Evolutionary conservation across 2,797 vertebrate species (phyloP).

Genomic region (Potorous gilbertii): DNA sequence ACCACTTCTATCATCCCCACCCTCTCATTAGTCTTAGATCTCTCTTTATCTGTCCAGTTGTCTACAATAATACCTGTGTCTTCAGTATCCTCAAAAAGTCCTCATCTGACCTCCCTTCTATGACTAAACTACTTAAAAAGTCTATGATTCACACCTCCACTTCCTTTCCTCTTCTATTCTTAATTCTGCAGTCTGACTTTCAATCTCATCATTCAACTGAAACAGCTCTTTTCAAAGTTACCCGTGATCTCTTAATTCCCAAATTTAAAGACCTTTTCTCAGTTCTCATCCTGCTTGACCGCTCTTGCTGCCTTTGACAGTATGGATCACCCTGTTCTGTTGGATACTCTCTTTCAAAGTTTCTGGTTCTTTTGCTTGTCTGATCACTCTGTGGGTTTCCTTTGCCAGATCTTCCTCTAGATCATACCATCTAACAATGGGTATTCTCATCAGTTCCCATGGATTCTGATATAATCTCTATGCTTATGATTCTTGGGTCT

Average conservation of each 20-base stretch:
- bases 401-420: neutral
- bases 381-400: neutral
- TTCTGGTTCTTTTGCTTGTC: neutral
- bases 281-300: neutral
- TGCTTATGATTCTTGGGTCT: neutral
- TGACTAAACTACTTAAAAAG: neutral
- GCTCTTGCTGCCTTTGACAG: neutral
- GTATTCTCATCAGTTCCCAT: neutral
- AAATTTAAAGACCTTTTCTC: neutral
- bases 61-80: neutral
- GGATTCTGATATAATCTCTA: neutral
- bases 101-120: neutral
- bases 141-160: neutral
- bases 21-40: neutral
- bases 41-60: neutral
- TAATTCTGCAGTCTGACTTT: neutral
- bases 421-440: neutral
- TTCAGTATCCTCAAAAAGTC: neutral
- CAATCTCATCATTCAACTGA: neutral
- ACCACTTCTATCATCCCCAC: neutral
- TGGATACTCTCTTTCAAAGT: neutral
- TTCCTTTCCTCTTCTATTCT: neutral
- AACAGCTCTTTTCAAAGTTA: neutral
- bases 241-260: neutral
- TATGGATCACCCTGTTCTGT: neutral